Conservation (phyloP, 2,113 vertebrate genomes). For the Chunga burmeisteri region DNA sequence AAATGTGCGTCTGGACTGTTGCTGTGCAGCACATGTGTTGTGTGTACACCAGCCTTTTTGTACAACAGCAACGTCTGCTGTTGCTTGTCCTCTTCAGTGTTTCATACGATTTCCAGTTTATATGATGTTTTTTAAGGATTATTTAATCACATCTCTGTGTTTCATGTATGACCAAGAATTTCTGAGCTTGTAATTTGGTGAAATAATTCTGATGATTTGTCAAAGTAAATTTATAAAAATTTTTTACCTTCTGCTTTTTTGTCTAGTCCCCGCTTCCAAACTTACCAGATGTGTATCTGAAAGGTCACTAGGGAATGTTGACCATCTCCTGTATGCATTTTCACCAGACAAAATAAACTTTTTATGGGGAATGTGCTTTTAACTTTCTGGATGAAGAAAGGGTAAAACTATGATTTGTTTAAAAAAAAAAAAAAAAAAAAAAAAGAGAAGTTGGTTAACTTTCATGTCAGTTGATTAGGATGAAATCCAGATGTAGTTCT, state of each 20-base stretch:
- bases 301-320: background rate
- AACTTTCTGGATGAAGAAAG: background rate
- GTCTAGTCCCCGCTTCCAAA: background rate
- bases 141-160: background rate
- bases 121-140: background rate
- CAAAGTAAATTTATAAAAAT: background rate
- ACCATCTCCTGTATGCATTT: background rate
- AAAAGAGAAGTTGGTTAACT: background rate
- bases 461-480: background rate
- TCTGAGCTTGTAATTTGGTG: background rate
- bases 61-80: background rate
- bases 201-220: background rate
- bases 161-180: background rate
- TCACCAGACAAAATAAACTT: slow-evolving; percentile 5
- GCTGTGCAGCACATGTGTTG: background rate
- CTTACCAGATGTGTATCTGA: background rate
- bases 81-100: background rate
- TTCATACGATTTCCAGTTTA: background rate
- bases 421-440: background rate
- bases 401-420: background rate
- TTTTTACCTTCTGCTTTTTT: background rate
- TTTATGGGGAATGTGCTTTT: background rate
- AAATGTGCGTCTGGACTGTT: background rate
- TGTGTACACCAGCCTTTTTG: background rate
- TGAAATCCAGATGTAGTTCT: background rate